Base-by-base conservation (phyloP, 2,113 vertebrate species). In the Naja naja region DNA sequence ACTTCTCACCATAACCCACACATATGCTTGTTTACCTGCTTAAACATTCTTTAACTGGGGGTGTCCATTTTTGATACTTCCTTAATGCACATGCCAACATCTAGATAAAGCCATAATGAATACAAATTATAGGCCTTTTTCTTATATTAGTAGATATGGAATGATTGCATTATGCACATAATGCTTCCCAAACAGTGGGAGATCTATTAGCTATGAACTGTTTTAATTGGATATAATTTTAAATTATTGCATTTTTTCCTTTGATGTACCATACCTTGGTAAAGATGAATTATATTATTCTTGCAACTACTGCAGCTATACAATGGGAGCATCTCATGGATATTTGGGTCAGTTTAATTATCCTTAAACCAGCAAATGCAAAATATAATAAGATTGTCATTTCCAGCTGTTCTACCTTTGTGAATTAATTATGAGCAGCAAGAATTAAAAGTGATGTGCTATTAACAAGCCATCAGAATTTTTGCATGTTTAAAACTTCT, bases 371-470 rank as follows among this genome's bases (percentile, higher is more conserved):
- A 89, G 3, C 20, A 58, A 92, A 88, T 69, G 47, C 58, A 87
- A 64, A 64, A 56, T 88, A 64, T 87, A 91, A 60, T 91, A 92
- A 92, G 47, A 92, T 39, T 49, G 55, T 49, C 58, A 52, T 87
- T 92, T 49, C 56, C 56, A 39, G n/a, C 47, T 88, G 47, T 64
- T 60, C 30, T 39, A 88, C 56, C 56, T 53, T n/a, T 64, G 56
- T 88, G 87, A 92, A 47, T 92, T 92, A 87, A 87, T 87, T 91
- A 92, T 20, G 52, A 91, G 18, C 45, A 60, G 34, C 30, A 92
- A 92, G 60, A 88, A 88, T 69, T 88, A 45, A 49, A 92, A 69
- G 55, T 88, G 58, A 88, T 53, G 85, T 88, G 56, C 39, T 34
- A 34, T 88, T 88, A 92, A 47, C 87, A 58, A 69, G n/a, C 56